Percentiles rank a stretch among this genome's conserved stretches.
These are phyloP conservation scores for Montipora cactus DNA, from an alignment of 64 coral and sea anemone species.

Conservation along the genomic window DNA sequence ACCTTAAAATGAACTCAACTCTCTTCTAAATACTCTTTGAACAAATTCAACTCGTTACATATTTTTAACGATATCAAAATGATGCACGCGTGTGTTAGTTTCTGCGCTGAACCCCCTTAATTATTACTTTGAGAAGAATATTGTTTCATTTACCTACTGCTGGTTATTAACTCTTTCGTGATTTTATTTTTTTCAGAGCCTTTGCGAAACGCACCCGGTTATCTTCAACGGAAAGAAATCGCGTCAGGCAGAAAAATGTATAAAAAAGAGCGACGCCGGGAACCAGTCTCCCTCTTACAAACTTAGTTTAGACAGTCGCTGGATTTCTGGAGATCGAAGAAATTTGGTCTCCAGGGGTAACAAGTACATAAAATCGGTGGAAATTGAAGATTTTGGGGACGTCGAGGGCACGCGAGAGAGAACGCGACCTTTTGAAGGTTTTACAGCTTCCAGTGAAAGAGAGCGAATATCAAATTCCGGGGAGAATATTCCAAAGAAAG, in stretches of 20 bases:
- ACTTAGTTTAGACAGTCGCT: constrained; percentile 42
- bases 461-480: background rate
- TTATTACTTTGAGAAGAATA: no score
- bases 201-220: constrained; percentile 68
- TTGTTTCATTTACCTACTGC: no score
- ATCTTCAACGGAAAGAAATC: constrained; percentile 43
- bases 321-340: constrained; percentile 51
- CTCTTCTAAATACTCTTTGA: no score
- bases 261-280: background rate
- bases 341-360: constrained; percentile 28
- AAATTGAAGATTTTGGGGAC: constrained; percentile 52
- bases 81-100: no score
- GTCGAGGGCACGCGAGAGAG: background rate
- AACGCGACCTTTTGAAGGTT: background rate
- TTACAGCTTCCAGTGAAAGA: background rate
- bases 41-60: no score
- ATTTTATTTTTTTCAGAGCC: constrained; percentile 1
- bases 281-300: constrained; percentile 16
- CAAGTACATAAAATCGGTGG: constrained; percentile 59
- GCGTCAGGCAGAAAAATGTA: background rate
- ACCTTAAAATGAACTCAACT: no score
- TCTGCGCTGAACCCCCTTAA: no score
- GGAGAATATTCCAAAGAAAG: constrained; percentile 41
- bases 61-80: no score
- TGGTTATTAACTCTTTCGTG: no score